phyloP scores from a whole-genome alignment of 2,797 vertebrate genomes.

The Potorous gilbertii region DNA sequence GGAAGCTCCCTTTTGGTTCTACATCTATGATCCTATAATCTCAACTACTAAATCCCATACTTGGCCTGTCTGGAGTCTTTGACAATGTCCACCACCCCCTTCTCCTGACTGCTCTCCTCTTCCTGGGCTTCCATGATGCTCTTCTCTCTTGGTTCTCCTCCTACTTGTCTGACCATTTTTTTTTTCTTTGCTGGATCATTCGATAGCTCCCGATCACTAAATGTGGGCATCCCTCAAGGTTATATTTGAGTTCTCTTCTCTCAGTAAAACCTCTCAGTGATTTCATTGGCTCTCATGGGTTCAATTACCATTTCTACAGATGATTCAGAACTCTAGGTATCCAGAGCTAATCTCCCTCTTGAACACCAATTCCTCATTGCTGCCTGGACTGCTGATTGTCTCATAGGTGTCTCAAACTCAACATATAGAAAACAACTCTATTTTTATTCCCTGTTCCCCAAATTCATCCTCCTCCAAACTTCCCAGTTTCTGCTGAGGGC shows the following conservation, averaged over 20 bases:
- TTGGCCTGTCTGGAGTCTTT: background rate
- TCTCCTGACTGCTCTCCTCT: background rate
- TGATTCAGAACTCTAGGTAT: background rate
- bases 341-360: background rate
- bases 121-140: background rate
- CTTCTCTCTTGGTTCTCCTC: background rate
- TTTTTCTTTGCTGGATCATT: background rate
- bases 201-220: background rate
- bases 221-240: background rate
- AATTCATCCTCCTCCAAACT: background rate
- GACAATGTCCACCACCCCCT: background rate
- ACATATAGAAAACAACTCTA: background rate
- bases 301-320: background rate
- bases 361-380: background rate
- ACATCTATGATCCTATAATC: background rate
- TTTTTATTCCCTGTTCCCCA: background rate
- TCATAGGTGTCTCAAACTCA: background rate
- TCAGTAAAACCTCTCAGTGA: background rate
- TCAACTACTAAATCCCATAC: background rate
- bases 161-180: background rate
- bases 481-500: background rate
- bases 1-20: background rate
- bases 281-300: background rate
- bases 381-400: background rate
- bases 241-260: background rate